Conservation (phyloP, 1,140 invertebrate genomes). For the Rhizoglyphus robini region DNA sequence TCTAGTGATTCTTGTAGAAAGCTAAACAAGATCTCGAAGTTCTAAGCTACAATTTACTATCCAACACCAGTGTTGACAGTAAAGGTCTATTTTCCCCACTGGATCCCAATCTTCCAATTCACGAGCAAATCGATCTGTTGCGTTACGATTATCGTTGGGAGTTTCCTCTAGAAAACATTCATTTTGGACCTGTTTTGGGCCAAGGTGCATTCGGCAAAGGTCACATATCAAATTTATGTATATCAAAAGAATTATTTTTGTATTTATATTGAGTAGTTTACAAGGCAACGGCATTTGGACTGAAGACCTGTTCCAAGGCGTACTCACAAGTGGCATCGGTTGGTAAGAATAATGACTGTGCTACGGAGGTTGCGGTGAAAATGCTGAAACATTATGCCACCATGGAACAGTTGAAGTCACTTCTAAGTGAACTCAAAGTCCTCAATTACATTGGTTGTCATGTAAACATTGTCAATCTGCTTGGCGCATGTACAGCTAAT, state of each 20-base stretch:
- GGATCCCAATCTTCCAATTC: conserved; percentile 34
- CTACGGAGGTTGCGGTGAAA: conserved; percentile 27
- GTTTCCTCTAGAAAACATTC: conserved; percentile 25
- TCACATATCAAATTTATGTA: too few relatives aligned
- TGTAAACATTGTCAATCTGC: conserved; percentile 82
- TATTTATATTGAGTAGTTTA: too few relatives aligned
- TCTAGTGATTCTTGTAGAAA: conserved; percentile 6
- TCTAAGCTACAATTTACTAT: conserved; percentile 25
- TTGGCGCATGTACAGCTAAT: conserved; percentile 82
- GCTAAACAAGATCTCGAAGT: conserved; percentile 21
- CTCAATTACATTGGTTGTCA: conserved; percentile 87
- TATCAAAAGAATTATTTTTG: too few relatives aligned
- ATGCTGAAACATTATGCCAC: conserved; percentile 28
- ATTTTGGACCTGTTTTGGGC: conserved; percentile 42
- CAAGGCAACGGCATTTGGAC: conserved; percentile 9
- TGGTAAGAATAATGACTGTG: background rate
- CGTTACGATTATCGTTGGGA: conserved; percentile 72
- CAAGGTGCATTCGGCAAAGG: conserved; percentile 80
- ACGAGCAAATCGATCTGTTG: conserved; percentile 36
- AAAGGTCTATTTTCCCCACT: conserved; percentile 45
- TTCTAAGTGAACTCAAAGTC: conserved; percentile 84
- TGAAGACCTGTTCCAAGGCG: background rate
- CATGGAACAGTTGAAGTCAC: conserved; percentile 40
- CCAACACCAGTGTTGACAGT: conserved; percentile 27
- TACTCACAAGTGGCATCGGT: background rate